phyloP scores from a whole-genome alignment of 2,113 vertebrate genomes.

The Prietella phreatophila region DNA sequence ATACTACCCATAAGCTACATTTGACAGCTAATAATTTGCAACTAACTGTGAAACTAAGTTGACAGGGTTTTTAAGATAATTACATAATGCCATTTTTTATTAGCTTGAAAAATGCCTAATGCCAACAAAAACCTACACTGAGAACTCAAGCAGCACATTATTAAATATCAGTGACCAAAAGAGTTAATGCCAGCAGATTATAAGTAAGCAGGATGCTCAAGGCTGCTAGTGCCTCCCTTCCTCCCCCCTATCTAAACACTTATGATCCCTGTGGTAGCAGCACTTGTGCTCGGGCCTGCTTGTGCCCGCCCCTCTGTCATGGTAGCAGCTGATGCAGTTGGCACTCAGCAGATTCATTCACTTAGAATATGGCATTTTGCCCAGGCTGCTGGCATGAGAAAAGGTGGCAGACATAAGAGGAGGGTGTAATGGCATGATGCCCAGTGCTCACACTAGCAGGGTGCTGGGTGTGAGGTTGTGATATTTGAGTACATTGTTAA shows the following conservation, averaged over 20 bases:
- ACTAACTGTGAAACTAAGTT: neutral
- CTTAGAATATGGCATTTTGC: conserved; percentile 55
- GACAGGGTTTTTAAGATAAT: neutral
- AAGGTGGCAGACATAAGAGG: conserved; percentile 55
- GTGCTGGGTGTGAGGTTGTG: conserved; percentile 18
- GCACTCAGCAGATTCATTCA: conserved; percentile 45
- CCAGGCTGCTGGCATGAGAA: conserved; percentile 40
- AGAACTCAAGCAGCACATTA: neutral
- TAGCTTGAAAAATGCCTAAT: neutral
- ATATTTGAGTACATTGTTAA: conserved; percentile 20
- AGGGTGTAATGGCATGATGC: conserved; percentile 45
- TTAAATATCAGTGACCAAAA: conserved; percentile 1
- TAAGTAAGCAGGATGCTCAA: neutral
- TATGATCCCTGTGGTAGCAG: neutral
- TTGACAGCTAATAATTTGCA: neutral
- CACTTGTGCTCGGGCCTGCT: neutral
- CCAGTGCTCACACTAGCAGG: conserved; percentile 24
- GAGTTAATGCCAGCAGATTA: neutral
- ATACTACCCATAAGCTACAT: neutral
- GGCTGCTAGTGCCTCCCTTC: neutral
- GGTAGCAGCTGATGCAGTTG: conserved; percentile 45
- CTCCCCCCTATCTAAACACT: neutral
- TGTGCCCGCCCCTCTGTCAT: conserved; percentile 10
- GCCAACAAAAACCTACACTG: neutral
- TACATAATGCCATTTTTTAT: neutral